Conservation (phyloP, 2,797 vertebrate species). For the Betta splendens region DNA sequence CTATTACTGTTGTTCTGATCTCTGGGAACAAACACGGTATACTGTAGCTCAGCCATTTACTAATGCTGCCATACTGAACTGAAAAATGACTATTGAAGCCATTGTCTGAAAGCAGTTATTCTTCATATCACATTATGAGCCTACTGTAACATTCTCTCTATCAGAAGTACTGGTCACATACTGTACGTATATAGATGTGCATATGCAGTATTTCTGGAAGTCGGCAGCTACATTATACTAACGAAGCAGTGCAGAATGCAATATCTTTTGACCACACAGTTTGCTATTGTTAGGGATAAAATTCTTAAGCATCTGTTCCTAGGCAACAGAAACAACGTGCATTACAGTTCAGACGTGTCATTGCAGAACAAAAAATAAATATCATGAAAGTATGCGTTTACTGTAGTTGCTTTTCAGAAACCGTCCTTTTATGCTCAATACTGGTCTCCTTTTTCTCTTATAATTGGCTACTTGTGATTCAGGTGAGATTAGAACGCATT, state of each 20-base stretch:
- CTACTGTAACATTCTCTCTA: not conserved
- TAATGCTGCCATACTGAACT: constrained; percentile 25
- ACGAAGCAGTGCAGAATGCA: constrained; percentile 21
- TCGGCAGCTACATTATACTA: constrained; percentile 9
- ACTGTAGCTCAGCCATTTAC: constrained; percentile 25
- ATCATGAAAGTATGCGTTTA: constrained; percentile 24
- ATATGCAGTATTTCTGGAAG: constrained; percentile 2
- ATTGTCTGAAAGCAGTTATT: constrained; percentile 7
- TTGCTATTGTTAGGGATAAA: constrained; percentile 43
- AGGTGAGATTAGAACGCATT: constrained; percentile 25
- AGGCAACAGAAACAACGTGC: constrained; percentile 67
- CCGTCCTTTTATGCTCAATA: not conserved
- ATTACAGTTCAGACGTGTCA: constrained; percentile 35
- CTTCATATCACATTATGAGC: not conserved
- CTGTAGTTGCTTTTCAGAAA: constrained; percentile 4
- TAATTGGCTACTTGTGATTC: constrained; percentile 17
- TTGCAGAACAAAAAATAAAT: constrained; percentile 41
- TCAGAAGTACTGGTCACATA: not conserved
- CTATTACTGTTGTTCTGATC: constrained; percentile 37
- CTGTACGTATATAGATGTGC: constrained; percentile 1
- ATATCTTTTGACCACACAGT: constrained; percentile 35
- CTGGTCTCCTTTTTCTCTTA: constrained; percentile 10
- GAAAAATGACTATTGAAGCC: constrained; percentile 14
- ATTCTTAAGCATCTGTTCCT: constrained; percentile 65
- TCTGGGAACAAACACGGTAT: constrained; percentile 24